phyloP scores from a whole-genome alignment of 2,113 vertebrate species.

The Limnothrissa miodon region DNA sequence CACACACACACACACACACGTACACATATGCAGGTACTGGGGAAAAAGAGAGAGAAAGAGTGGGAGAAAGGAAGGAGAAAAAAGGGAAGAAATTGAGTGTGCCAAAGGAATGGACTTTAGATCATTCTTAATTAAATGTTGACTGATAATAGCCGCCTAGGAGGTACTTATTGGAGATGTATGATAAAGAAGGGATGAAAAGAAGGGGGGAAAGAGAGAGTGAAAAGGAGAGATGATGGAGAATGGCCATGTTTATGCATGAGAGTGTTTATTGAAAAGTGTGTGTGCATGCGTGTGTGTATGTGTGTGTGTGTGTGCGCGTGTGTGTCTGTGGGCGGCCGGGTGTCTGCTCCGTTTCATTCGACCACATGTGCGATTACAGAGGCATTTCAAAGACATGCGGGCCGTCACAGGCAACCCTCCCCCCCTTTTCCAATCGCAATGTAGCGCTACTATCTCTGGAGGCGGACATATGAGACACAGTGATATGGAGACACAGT shows the following conservation, averaged over 20 bases:
- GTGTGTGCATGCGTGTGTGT: slow-evolving; percentile 18
- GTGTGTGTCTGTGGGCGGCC: slow-evolving; percentile 11
- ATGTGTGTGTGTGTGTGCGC: background rate
- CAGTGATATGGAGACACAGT: background rate
- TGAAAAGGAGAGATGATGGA: background rate
- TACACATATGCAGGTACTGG: background rate
- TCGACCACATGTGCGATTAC: slow-evolving; percentile 1
- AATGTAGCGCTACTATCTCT: background rate
- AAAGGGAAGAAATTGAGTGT: no score
- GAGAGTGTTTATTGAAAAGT: slow-evolving; percentile 2
- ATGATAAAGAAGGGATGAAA: background rate
- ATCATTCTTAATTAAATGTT: background rate
- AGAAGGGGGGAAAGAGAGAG: slow-evolving; percentile 13
- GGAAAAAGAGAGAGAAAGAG: background rate
- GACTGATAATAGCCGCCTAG: background rate
- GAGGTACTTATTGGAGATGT: background rate
- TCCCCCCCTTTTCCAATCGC: background rate
- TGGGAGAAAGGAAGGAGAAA: slow-evolving; percentile 8
- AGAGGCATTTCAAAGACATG: slow-evolving; percentile 3
- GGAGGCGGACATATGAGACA: background rate
- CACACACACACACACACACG: background rate
- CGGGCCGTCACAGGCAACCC: background rate
- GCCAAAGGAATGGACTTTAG: background rate
- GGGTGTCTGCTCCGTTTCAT: slow-evolving; percentile 3
- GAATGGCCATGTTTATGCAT: background rate